These are phyloP conservation scores for Nyleta sp. DNA, from an alignment of 2,888 invertebrate genomes.

Conservation along the genomic window DNA sequence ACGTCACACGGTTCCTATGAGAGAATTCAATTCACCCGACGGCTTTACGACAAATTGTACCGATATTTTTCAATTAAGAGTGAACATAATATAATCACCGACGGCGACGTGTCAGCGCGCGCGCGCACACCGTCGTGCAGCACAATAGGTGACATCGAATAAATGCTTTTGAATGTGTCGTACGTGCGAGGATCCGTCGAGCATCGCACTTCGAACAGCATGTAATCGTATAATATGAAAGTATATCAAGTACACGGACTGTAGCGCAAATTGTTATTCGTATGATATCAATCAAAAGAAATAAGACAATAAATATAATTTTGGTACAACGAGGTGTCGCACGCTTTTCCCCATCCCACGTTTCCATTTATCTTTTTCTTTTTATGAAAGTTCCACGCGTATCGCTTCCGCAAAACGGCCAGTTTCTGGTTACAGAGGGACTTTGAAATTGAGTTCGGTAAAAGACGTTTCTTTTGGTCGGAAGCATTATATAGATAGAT, in stretches of 20 bases:
- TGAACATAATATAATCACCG: conserved; percentile 40
- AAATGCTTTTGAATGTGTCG: conserved; percentile 76
- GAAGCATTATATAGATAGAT: no score
- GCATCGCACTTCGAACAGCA: conserved; percentile 67
- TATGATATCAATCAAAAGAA: conserved; percentile 77
- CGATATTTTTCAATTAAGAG: conserved; percentile 57
- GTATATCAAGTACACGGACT: conserved; percentile 75
- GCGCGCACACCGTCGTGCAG: neutral
- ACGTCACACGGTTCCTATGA: conserved; percentile 64
- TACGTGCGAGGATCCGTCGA: conserved; percentile 67
- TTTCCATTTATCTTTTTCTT: neutral
- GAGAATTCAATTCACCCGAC: conserved; percentile 51
- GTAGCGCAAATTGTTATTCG: conserved; percentile 77
- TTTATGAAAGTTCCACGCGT: neutral
- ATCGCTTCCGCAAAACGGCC: no score
- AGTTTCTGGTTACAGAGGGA: no score
- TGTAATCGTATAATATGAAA: conserved; percentile 72
- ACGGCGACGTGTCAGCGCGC: no score
- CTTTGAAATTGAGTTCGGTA: no score
- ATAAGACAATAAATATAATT: conserved; percentile 82
- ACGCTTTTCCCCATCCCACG: neutral
- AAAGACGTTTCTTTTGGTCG: no score
- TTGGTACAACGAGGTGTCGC: conserved; percentile 72
- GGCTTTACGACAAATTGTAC: conserved; percentile 56
- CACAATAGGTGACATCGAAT: conserved; percentile 69